Conservation (phyloP, 2,888 invertebrate species). For the Chloroclystis v-ata region DNA sequence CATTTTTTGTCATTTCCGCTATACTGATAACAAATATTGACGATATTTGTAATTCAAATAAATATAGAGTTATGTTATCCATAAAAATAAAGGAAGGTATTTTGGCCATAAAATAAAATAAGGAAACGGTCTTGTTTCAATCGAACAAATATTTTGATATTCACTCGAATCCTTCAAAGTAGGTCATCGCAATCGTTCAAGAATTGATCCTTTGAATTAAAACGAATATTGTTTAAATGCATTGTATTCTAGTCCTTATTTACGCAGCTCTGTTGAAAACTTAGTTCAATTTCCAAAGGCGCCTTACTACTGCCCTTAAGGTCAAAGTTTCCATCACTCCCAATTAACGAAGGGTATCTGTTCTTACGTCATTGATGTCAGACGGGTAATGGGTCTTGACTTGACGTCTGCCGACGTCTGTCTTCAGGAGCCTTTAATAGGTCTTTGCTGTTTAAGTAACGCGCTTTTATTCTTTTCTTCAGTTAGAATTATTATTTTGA, state of each 20-base stretch:
- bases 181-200: constrained; percentile 1
- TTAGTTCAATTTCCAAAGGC: too few relatives aligned
- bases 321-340: constrained; percentile 13
- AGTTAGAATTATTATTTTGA: too few relatives aligned
- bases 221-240: too few relatives aligned
- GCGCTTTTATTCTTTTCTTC: not conserved
- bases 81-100: constrained; percentile 1
- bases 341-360: constrained; percentile 25
- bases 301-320: not conserved
- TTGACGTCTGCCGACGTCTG: constrained; percentile 38
- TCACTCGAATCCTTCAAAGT: constrained; percentile 9
- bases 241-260: not conserved
- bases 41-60: not conserved
- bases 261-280: not conserved
- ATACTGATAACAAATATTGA: not conserved
- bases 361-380: constrained; percentile 29
- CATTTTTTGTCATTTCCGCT: too few relatives aligned
- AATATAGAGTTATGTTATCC: not conserved
- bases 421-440: constrained; percentile 14
- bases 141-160: constrained; percentile 9
- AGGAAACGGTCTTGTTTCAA: not conserved
- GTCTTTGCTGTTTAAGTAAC: not conserved
- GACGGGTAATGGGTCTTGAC: constrained; percentile 30
- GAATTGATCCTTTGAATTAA: not conserved
- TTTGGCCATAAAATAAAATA: constrained; percentile 1